Evolutionary conservation across 2,797 vertebrate genomes (phyloP).

Genomic region (Lagocephalus sceleratus): DNA sequence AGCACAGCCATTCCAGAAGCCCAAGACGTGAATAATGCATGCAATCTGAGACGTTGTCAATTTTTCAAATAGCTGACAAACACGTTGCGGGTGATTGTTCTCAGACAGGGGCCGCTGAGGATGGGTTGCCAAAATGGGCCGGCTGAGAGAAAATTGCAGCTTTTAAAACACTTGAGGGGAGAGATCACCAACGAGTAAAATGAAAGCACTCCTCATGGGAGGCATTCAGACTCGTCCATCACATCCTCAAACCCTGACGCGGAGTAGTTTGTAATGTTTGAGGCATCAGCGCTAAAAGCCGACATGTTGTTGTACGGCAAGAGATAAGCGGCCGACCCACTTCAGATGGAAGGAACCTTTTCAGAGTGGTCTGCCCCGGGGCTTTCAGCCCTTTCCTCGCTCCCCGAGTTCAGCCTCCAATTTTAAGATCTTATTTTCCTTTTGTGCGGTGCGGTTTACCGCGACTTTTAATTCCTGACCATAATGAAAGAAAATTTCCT

Average conservation of each 20-base stretch:
- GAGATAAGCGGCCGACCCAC: conserved; percentile 16
- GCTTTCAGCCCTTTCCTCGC: conserved; percentile 17
- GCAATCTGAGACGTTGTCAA: conserved; percentile 59
- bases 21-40: conserved; percentile 56
- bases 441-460: conserved; percentile 49
- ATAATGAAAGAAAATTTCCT: conserved; percentile 52
- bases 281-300: conserved; percentile 16
- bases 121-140: conserved; percentile 48
- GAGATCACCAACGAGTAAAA: conserved; percentile 46
- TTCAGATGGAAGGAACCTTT: conserved; percentile 22
- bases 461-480: conserved; percentile 29
- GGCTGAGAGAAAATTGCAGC: conserved; percentile 46
- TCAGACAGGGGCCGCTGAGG: conserved; percentile 46
- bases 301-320: conserved; percentile 31
- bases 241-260: conserved; percentile 30
- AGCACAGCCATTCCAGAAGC: conserved; percentile 53
- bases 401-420: conserved; percentile 27
- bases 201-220: conserved; percentile 48
- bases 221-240: conserved; percentile 48
- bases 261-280: conserved; percentile 16
- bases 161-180: conserved; percentile 46
- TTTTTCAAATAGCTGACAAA: conserved; percentile 68
- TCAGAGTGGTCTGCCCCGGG: conserved; percentile 20
- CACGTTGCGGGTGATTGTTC: conserved; percentile 55
- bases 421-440: conserved; percentile 44